Base-by-base conservation (phyloP, 2,888 invertebrate genomes). In the Phyllotreta striolata region DNA sequence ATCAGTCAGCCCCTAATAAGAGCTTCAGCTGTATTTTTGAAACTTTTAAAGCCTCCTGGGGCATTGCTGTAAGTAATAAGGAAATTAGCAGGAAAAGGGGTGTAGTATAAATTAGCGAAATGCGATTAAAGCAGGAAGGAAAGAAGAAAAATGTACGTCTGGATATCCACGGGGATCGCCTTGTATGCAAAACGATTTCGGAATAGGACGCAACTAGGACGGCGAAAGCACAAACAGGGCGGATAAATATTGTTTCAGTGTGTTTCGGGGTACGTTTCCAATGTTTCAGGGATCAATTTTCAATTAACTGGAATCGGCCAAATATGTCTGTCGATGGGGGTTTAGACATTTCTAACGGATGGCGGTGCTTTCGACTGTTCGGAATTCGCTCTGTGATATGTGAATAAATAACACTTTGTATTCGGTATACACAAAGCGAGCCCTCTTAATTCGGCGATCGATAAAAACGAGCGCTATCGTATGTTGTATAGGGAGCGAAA, bases 231-330 rank as follows among this genome's bases (percentile, higher is more conserved):
- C 52, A 60, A 60, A 60, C 43, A 52, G 6, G 9, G 38, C 52
- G 38, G 43, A 60, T 60, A 60, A 60, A 60, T 60, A 60, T 60
- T 60, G 59, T 60, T 60, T 60, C 59, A 51, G 46, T 56, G 43
- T 43, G 46, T 56, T 44, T 13, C 56, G 14, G 59, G 13, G 47
- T 47, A 47, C 39, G 44, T 46, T 46, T 47, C 24, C 57, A 47
- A 44, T 44, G 44, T 60, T 51, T 52, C 59, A 37, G 59, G 59
- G 59, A 60, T 60, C 59, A 60, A 60, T 60, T 60, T 52, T 60
- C 59, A 60, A 60, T 60, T 60, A 60, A 60, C 52, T 52, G 43
- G 13, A 52, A 52, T 52, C 52, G 52, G 34, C 52, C 52, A 52
- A 60, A 60, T 52, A 60, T 44, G 59, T 52, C 43, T 60, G 52